Percentiles rank a stretch among this genome's conserved stretches.
These are phyloP conservation scores for Trematomus bernacchii DNA, from an alignment of 2,797 vertebrate genomes.

Conservation along the genomic window DNA sequence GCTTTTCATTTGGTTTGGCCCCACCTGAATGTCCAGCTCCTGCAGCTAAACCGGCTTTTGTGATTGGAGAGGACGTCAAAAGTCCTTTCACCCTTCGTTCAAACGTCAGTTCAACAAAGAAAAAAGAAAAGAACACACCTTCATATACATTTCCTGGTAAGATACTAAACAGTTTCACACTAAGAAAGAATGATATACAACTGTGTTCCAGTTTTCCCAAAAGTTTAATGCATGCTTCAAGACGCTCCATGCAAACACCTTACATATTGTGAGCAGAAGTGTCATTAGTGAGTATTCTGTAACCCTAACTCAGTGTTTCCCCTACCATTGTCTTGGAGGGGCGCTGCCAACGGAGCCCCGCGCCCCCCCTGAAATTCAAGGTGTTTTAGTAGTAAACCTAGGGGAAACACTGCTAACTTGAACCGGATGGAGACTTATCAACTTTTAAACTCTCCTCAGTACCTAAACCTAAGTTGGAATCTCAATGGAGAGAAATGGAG, in stretches of 20 bases:
- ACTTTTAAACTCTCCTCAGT: neutral
- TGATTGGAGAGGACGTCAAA: rapidly evolving
- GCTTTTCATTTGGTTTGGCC: neutral
- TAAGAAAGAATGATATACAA: neutral
- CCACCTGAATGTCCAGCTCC: too few relatives aligned
- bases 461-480: neutral
- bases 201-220: neutral
- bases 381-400: too few relatives aligned
- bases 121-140: rapidly evolving
- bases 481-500: conserved; percentile 67
- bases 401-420: too few relatives aligned
- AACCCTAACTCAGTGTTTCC: too few relatives aligned
- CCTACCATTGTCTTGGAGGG: too few relatives aligned
- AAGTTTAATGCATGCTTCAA: neutral
- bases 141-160: neutral
- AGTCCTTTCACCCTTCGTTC: rapidly evolving
- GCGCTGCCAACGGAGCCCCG: too few relatives aligned
- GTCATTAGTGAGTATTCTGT: neutral
- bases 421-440: too few relatives aligned
- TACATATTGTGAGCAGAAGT: neutral
- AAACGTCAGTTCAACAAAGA: neutral
- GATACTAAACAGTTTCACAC: neutral
- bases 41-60: rapidly evolving
- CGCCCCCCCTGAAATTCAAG: too few relatives aligned
- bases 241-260: neutral